Base-by-base conservation (phyloP, 2,797 vertebrate species). In the Sebastes taczanowskii region DNA sequence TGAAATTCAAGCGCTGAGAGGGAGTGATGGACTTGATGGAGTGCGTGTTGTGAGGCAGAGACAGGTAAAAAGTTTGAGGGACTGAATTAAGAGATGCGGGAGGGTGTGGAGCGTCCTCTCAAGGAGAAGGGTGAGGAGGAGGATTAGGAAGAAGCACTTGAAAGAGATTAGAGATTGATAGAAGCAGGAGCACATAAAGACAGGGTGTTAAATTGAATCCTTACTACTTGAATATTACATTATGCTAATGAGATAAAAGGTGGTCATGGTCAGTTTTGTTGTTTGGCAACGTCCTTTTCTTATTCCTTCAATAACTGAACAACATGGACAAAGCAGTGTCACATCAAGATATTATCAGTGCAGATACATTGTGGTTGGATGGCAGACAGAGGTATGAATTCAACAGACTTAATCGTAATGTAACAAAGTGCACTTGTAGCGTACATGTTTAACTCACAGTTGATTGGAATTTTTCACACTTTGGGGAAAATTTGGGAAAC, bases 1-100 rank as follows among this genome's bases (percentile, higher is more conserved):
- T 64, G 89, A 86, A 88, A 84, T 76, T 65, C 59, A 70, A 87
- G 70, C 35, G 11, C 78, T 62, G 20, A 30, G 80, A 79, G 64
- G 81, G 55, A 83, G 62, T 58, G 80, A 87, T 69, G 78, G 76
- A 69, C 69, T 42, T 71, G 71, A 82, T 76, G 64, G 58, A 80
- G 38, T 49, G 75, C 70, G 75, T 74, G 76, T 74, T 79, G 42
- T 80, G 71, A 85, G 71, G n/a, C 61, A 32, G 27, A 78, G 83
- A 75, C 78, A 72, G 60, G 74, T 89, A 83, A 83, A 83, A 75
- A 53, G 68, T 81, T 74, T 46, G 53, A 69, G 32, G 27, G 42
- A 38, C 38, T 62, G 59, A 77, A 77, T 87, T 62, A 77, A 65
- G 64, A 64, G 74, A 68, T 27, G 49, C 7, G 52, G 53, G 29